Evolutionary conservation across 1,140 invertebrate species (phyloP).

Genomic region (Ceratina calcarata): DNA sequence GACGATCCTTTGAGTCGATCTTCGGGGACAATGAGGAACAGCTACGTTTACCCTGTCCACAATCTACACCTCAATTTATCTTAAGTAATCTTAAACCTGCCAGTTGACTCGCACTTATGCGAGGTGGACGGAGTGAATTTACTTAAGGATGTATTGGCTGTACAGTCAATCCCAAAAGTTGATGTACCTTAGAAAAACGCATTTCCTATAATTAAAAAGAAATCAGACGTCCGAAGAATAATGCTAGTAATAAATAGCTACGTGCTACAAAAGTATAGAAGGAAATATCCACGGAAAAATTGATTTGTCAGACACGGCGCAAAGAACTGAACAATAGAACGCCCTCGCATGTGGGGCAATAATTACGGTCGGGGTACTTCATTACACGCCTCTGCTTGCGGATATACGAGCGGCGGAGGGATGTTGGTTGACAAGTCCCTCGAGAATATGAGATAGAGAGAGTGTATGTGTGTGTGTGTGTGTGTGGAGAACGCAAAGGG

Average conservation of each 20-base stretch:
- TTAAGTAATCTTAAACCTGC: background rate
- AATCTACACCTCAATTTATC: background rate
- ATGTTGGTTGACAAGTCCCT: conserved; percentile 16
- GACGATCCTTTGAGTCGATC: background rate
- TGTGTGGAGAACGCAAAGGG: conserved; percentile 17
- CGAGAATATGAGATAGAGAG: conserved; percentile 41
- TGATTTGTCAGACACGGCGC: background rate
- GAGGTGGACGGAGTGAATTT: too few relatives aligned
- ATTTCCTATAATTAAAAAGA: too few relatives aligned
- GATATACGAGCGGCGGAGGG: background rate
- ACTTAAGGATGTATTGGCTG: too few relatives aligned
- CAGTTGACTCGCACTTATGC: background rate
- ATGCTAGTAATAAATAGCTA: too few relatives aligned
- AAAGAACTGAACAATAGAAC: background rate
- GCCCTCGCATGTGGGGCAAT: background rate
- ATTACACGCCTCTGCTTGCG: conserved; percentile 20
- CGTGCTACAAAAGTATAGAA: too few relatives aligned
- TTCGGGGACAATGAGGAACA: background rate
- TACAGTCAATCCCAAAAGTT: too few relatives aligned
- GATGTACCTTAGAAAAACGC: too few relatives aligned
- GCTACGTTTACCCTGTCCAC: background rate
- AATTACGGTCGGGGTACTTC: conserved; percentile 2
- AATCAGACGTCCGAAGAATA: too few relatives aligned
- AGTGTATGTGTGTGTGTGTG: background rate
- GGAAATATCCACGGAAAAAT: too few relatives aligned